Evolutionary conservation across 2,797 vertebrate species (phyloP).

Genomic region (Tokudaia muenninki): DNA sequence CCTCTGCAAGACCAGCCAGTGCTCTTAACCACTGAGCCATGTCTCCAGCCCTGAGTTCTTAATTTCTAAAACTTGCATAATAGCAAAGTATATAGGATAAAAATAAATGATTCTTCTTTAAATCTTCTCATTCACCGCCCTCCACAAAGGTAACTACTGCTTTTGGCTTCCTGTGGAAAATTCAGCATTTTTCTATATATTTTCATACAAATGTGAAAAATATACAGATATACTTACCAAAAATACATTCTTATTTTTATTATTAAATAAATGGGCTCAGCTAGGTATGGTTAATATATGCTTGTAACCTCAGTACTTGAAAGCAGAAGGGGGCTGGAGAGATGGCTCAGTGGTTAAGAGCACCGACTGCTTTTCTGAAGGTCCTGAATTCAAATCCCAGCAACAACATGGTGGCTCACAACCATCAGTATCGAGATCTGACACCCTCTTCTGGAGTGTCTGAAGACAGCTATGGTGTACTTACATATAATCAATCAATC

Average conservation of each 20-base stretch:
- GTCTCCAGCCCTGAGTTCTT: background rate
- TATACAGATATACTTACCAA: slow-evolving; percentile 30
- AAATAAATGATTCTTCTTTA: background rate
- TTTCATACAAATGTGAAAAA: background rate
- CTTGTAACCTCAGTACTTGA: background rate
- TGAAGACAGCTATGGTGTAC: too few species aligned
- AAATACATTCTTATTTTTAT: background rate
- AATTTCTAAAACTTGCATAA: slow-evolving; percentile 24
- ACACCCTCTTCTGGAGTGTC: too few species aligned
- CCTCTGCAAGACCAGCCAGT: background rate
- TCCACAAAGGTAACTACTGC: background rate
- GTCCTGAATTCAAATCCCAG: too few species aligned
- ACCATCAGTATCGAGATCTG: too few species aligned
- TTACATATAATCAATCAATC: too few species aligned
- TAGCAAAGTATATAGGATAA: background rate
- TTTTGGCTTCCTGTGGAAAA: background rate
- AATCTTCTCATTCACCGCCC: background rate
- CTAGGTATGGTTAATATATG: background rate
- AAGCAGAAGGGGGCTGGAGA: background rate
- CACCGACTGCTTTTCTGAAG: too few species aligned
- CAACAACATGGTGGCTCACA: too few species aligned
- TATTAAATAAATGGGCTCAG: background rate
- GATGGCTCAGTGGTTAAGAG: too few species aligned
- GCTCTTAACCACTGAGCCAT: background rate
- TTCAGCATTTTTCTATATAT: slow-evolving; percentile 14